Percentiles rank a stretch among this genome's conserved stretches.
Conservation (phyloP, 2,113 vertebrate genomes). For the Osmerus eperlanus region DNA sequence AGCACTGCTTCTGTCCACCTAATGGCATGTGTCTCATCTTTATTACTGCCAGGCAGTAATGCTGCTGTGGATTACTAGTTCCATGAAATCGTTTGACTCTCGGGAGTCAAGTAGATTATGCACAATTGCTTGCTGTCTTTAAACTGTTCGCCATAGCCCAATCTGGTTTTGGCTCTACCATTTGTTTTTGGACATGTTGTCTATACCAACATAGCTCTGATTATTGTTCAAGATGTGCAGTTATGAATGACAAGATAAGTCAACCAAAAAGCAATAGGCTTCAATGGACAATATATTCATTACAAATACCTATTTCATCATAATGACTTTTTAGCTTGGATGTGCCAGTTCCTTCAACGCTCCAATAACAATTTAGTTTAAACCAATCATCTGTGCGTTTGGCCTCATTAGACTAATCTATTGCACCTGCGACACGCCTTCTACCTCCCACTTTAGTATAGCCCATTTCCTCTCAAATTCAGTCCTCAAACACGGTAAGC, state of each 20-base stretch:
- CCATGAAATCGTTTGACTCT: neutral
- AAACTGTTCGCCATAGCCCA: no score
- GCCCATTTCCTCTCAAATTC: neutral
- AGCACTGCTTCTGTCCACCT: neutral
- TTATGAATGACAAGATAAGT: no score
- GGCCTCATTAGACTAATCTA: neutral
- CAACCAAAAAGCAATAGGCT: no score
- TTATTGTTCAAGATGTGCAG: no score
- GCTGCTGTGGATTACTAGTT: slow-evolving; percentile 2
- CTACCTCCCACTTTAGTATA: neutral
- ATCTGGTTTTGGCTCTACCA: no score
- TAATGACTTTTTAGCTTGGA: no score
- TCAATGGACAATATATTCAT: no score
- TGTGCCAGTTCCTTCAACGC: neutral
- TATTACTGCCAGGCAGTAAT: no score
- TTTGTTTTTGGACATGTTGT: no score
- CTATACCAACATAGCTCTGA: no score
- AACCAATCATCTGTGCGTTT: neutral
- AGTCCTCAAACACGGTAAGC: neutral
- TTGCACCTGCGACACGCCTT: neutral
- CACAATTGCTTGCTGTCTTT: no score
- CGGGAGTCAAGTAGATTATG: neutral
- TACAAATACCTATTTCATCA: no score
- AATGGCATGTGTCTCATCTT: neutral
- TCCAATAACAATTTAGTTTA: neutral